A percentile compares a stretch with the other conserved stretches of the same genome.
phyloP scores from a whole-genome alignment of 2,888 invertebrate genomes.

The Mesorhabditis sp. region DNA sequence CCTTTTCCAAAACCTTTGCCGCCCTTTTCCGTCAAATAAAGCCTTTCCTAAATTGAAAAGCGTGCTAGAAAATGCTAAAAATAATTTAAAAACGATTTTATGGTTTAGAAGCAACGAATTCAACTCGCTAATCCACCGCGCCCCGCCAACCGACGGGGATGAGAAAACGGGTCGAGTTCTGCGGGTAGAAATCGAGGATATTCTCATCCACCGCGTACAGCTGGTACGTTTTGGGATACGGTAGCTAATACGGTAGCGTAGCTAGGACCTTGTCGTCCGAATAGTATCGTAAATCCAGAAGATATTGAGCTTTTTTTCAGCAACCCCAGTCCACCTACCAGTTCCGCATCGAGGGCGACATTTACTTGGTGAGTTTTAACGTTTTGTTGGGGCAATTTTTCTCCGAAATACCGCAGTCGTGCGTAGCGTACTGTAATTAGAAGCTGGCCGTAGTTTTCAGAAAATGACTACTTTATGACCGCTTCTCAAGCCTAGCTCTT shows the following conservation, averaged over 20 bases:
- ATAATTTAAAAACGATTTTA: no score
- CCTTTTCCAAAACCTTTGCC: no score
- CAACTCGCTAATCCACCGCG: conserved; percentile 11
- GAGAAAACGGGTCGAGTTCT: conserved; percentile 30
- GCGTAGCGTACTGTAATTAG: no score
- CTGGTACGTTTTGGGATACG: conserved; percentile 9
- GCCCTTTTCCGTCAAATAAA: no score
- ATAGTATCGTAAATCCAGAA: background rate
- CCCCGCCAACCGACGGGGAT: conserved; percentile 35
- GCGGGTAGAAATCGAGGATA: conserved; percentile 23
- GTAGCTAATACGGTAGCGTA: no score
- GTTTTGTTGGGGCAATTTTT: no score
- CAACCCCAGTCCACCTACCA: conserved; percentile 37
- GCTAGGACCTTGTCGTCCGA: conserved; percentile 2
- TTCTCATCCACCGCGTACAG: conserved; percentile 27
- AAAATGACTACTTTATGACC: no score
- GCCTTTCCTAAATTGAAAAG: no score
- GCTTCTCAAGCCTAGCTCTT: no score
- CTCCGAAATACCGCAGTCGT: no score
- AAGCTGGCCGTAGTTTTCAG: no score
- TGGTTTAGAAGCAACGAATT: conserved; percentile 8
- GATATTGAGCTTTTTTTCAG: conserved; percentile 16
- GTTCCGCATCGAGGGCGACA: conserved; percentile 47
- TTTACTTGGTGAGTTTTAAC: conserved; percentile 31
- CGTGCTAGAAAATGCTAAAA: no score